These are phyloP conservation scores for Xyrichtys novacula DNA, from an alignment of 2,797 vertebrate species.

Conservation along the genomic window DNA sequence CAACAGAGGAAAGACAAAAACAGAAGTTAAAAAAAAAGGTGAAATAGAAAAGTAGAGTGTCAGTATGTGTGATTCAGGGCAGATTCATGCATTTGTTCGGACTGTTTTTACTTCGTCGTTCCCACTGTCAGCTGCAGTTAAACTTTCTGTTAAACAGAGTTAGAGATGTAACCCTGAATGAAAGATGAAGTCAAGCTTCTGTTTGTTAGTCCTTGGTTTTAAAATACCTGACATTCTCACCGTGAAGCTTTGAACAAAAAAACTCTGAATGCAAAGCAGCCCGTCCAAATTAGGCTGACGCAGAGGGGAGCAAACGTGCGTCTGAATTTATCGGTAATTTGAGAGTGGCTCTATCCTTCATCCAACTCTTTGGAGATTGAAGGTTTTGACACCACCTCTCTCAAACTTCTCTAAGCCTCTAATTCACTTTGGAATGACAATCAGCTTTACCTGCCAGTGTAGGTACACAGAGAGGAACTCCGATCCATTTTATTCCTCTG, in stretches of 20 bases:
- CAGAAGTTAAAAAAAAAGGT: no score
- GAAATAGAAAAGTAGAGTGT: no score
- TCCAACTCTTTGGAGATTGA: background rate
- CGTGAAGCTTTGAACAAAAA: constrained; percentile 4
- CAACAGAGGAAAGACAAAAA: background rate
- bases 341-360: background rate
- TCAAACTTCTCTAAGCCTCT: constrained; percentile 3
- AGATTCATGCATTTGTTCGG: no score
- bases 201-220: constrained; percentile 16
- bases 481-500: background rate
- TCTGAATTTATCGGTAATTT: constrained; percentile 6
- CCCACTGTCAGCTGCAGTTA: no score
- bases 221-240: constrained; percentile 31
- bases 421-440: background rate
- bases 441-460: background rate
- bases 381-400: constrained; percentile 3
- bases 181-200: background rate
- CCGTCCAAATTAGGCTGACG: constrained; percentile 15
- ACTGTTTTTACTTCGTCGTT: no score
- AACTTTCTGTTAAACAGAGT: constrained; percentile 2
- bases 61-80: no score
- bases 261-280: constrained; percentile 25
- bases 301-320: background rate
- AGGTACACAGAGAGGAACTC: background rate
- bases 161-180: background rate